Percentiles rank a stretch among this genome's conserved stretches.
These are phyloP conservation scores for Lithobius niger DNA, from an alignment of 1,140 invertebrate species.

Conservation along the genomic window DNA sequence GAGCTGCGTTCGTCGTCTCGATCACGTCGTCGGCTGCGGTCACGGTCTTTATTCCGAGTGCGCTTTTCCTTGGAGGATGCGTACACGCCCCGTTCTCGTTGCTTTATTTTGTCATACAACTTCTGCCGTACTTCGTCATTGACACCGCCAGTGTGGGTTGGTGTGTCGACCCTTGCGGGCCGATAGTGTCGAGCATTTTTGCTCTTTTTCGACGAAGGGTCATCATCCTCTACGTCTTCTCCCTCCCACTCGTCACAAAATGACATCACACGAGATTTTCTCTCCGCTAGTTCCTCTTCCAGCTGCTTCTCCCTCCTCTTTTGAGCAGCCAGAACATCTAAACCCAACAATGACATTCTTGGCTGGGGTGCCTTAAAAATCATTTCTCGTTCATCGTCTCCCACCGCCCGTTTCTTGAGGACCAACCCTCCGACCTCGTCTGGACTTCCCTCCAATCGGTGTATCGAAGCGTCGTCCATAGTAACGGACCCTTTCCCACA, in stretches of 20 bases:
- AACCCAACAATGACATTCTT: conserved; percentile 57
- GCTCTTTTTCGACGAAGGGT: conserved; percentile 20
- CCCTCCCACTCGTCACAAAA: conserved; percentile 44
- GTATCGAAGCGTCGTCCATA: conserved; percentile 32
- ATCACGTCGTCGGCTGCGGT: conserved; percentile 36
- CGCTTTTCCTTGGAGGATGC: conserved; percentile 40
- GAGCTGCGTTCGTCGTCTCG: conserved; percentile 28
- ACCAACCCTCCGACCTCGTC: conserved; percentile 62
- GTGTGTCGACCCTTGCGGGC: conserved; percentile 66
- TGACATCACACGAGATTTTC: conserved; percentile 33
- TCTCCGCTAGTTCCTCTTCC: conserved; percentile 27
- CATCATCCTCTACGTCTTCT: conserved; percentile 22
- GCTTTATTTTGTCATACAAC: conserved; percentile 48
- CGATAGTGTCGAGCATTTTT: conserved; percentile 51
- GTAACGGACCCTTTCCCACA: too few species aligned
- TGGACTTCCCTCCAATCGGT: conserved; percentile 69
- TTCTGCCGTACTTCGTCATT: conserved; percentile 58
- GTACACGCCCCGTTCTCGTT: conserved; percentile 38
- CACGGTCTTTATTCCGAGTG: conserved; percentile 26
- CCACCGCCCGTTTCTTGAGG: conserved; percentile 55
- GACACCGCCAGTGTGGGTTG: conserved; percentile 82
- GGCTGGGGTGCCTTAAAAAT: conserved; percentile 52
- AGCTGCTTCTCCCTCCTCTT: conserved; percentile 43
- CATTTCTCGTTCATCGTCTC: conserved; percentile 42
- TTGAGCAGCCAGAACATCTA: conserved; percentile 68